Conservation (phyloP, 2,888 invertebrate species). For the Chymomyza fuscimana region DNA sequence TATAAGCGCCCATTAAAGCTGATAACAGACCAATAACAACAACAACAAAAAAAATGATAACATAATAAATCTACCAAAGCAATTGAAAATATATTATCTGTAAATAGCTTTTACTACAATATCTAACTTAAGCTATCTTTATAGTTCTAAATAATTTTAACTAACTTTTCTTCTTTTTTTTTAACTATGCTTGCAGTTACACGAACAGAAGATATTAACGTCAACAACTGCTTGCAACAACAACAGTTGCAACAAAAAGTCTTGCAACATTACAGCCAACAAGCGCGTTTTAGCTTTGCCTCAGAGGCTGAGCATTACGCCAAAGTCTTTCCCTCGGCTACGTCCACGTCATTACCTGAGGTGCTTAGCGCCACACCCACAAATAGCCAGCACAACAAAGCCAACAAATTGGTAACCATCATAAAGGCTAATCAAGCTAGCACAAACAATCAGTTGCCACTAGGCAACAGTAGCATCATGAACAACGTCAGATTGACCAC, state of each 20-base stretch:
- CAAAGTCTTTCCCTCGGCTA: constrained; percentile 26
- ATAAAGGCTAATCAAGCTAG: constrained; percentile 26
- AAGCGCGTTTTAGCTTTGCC: constrained; percentile 14
- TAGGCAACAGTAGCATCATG: constrained; percentile 41
- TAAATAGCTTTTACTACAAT: neutral
- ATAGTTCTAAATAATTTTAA: neutral
- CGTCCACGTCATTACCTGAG: constrained; percentile 64
- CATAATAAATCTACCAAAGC: neutral
- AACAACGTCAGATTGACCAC: constrained; percentile 69
- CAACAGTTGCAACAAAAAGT: constrained; percentile 39
- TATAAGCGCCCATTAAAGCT: neutral
- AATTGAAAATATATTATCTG: neutral
- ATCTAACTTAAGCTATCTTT: neutral
- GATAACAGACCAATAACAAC: neutral
- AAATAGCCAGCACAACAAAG: constrained; percentile 56
- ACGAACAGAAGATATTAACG: neutral
- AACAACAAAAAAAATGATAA: neutral
- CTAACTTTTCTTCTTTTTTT: neutral
- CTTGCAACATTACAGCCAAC: constrained; percentile 34
- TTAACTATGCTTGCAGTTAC: constrained; percentile 18
- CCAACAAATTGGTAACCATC: constrained; percentile 29
- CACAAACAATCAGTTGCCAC: constrained; percentile 31
- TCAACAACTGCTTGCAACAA: constrained; percentile 13
- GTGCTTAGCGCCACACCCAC: constrained; percentile 63
- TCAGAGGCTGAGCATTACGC: constrained; percentile 25